These are phyloP conservation scores for Crotalus horridus DNA, from an alignment of 2,113 vertebrate genomes.

Conservation along the genomic window DNA sequence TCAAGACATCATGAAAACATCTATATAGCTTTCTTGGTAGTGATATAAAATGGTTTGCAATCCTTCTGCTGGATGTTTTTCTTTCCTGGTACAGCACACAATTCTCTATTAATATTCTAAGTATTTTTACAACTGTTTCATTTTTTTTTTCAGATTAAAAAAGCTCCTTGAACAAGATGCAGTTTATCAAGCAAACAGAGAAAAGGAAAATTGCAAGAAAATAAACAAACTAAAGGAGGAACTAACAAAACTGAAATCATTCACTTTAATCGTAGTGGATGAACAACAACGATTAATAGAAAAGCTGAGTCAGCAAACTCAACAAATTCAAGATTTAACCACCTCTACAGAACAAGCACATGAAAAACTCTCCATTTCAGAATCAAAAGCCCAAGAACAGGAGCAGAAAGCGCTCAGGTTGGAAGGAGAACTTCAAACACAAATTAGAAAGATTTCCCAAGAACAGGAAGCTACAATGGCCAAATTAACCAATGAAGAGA, in stretches of 20 bases:
- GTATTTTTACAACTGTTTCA: not conserved
- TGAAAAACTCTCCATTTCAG: constrained; percentile 77
- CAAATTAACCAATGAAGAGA: constrained; percentile 90
- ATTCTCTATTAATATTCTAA: not conserved
- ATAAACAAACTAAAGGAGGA: constrained; percentile 84
- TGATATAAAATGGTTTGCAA: not conserved
- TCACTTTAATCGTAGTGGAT: constrained; percentile 93
- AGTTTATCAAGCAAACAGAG: constrained; percentile 78
- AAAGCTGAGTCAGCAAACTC: constrained; percentile 81
- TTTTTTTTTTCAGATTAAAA: constrained; percentile 81
- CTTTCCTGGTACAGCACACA: not conserved
- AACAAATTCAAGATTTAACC: constrained; percentile 83
- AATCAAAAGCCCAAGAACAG: constrained; percentile 80
- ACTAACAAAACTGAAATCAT: constrained; percentile 91
- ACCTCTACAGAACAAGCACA: constrained; percentile 74
- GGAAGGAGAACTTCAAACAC: constrained; percentile 79
- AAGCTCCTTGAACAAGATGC: constrained; percentile 88
- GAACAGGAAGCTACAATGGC: constrained; percentile 88
- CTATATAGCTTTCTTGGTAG: not conserved
- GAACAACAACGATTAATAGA: constrained; percentile 90
- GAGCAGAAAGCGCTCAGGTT: constrained; percentile 81
- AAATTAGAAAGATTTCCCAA: constrained; percentile 74
- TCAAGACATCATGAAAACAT: not conserved
- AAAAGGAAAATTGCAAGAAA: constrained; percentile 84
- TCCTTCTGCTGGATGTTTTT: not conserved